These are phyloP conservation scores for Tipula confusa DNA, from an alignment of 2,888 invertebrate genomes.

Conservation along the genomic window DNA sequence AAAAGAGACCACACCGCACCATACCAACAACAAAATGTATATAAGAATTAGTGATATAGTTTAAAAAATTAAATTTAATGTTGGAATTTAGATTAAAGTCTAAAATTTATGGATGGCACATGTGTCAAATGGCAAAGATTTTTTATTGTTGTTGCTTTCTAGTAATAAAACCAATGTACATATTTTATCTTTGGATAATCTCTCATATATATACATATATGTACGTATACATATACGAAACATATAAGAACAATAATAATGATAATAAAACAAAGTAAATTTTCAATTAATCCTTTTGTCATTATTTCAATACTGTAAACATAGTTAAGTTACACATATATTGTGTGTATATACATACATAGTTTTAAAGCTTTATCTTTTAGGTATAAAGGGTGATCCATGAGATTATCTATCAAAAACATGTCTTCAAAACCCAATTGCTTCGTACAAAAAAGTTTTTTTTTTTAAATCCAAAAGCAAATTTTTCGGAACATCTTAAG, in stretches of 20 bases:
- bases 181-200: not conserved
- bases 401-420: too few relatives aligned
- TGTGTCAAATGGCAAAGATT: not conserved
- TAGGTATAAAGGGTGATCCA: too few relatives aligned
- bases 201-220: not conserved
- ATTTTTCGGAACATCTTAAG: too few relatives aligned
- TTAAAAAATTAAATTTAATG: not conserved
- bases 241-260: too few relatives aligned
- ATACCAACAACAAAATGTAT: not conserved
- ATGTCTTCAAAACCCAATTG: too few relatives aligned
- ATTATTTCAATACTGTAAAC: not conserved
- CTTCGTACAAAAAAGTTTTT: too few relatives aligned
- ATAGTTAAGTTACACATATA: too few relatives aligned
- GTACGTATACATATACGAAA: not conserved
- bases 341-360: too few relatives aligned
- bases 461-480: too few relatives aligned
- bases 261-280: not conserved
- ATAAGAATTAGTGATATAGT: not conserved
- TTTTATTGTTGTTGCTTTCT: not conserved
- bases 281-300: not conserved
- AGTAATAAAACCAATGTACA: not conserved
- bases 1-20: not conserved
- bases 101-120: not conserved
- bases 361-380: too few relatives aligned
- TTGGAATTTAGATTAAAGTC: slow-evolving; percentile 1